Conservation (phyloP, 2,797 vertebrate genomes). For the Semotilus atromaculatus region DNA sequence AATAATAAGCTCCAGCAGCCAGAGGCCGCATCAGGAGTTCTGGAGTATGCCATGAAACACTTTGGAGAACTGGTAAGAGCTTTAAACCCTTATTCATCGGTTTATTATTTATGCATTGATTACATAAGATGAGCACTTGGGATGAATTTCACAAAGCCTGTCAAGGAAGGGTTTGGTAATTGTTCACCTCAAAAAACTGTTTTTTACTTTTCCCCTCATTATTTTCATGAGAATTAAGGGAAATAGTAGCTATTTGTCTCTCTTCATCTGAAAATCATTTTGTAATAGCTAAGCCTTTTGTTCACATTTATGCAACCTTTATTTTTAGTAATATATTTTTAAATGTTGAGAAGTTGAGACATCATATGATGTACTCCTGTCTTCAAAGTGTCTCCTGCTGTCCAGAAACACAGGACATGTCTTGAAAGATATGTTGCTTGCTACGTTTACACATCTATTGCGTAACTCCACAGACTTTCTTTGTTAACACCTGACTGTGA, state of each 20-base stretch:
- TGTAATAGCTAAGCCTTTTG: background rate
- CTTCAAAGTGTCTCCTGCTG: conserved; percentile 39
- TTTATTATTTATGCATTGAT: background rate
- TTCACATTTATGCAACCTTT: background rate
- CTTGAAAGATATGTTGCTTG: conserved; percentile 14
- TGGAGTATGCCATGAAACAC: conserved; percentile 99
- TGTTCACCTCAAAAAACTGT: background rate
- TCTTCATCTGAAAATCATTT: background rate
- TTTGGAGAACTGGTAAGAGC: conserved; percentile 95
- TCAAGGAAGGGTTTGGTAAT: background rate
- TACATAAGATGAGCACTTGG: background rate
- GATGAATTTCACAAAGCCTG: background rate
- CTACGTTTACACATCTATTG: conserved; percentile 59
- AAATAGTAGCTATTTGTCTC: background rate
- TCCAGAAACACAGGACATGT: conserved; percentile 49
- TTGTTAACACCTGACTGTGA: conserved; percentile 51
- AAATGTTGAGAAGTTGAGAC: background rate
- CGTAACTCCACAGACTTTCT: conserved; percentile 60
- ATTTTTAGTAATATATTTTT: background rate
- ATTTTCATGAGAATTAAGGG: background rate
- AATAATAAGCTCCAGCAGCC: conserved; percentile 99
- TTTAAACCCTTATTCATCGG: background rate
- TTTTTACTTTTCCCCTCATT: background rate
- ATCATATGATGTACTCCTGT: background rate
- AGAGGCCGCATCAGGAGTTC: conserved; percentile 94